Evolutionary conservation across 2,888 invertebrate species (phyloP), one percentile per base, ranked within the genome.

Genomic region (Odontocolon sp.): DNA sequence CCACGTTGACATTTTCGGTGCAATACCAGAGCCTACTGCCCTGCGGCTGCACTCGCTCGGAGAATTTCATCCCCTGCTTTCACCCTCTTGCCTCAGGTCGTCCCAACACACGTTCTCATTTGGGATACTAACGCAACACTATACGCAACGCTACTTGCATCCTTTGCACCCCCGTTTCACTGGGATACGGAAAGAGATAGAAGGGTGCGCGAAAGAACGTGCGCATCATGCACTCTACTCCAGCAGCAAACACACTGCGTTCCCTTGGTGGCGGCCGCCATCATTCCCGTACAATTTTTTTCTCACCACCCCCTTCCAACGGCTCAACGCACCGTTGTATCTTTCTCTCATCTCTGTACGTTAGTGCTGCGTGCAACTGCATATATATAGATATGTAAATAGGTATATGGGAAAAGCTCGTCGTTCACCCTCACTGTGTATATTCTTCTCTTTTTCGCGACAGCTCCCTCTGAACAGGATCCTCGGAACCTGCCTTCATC

Each of bases 231-330:
- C 33, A 42, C 40, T 76, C 59, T 14, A 47, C 40, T 36, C 18
- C 28, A 14, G 5, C 9, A 45, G 57, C 50, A 33, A 18, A 64
- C 64, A 50, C 57, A 21, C 42, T 47, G 47, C 33, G 54, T 47
- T 59, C 70, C 70, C 71, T 67, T 54, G 26, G 56, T 14, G 31
- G 28, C 45, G 57, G 72, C 77, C 80, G 80, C 80, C 81, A 81
- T 81, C 70, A 80, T 81, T 80, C 73, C 73, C 57, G 45, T 28
- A 47, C 54, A 45, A 71, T 77, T 78, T 78, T 77, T 79, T 69
- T 75, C 36, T 45, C 11, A 3, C 36, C 54, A 56, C 40, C 57
- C 47, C 50, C 66, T 8, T 50, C 47, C 26, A 16, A 33, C 42
- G n/a, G n/a, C n/a, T n/a, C n/a, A n/a, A n/a, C n/a, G n/a, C n/a